Base-by-base conservation (phyloP, 2,888 invertebrate genomes). In the Meghimatium bilineatum region DNA sequence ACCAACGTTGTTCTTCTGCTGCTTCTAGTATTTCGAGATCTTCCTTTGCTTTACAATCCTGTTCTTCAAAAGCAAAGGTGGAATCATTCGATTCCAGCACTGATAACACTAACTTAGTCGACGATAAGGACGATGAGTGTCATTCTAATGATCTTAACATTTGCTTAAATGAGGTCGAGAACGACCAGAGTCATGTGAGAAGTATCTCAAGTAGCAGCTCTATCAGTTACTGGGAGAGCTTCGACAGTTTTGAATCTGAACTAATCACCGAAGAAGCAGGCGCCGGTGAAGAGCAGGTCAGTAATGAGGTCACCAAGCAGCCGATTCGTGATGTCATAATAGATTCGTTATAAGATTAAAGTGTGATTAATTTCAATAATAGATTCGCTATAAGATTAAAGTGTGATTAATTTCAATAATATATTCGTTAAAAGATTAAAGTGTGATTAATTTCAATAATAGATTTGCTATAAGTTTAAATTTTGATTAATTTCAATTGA, bases 111-210 rank as follows among this genome's bases (percentile, higher is more conserved):
- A 66, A 44, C 20, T 32, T 60, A 26, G 38, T 44, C 63, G 29
- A 29, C 10, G 78, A 66, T 29, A 66, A 29, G 32, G 66, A 63
- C 32, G 71, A 52, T 10, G 80, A 71, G 12, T 36, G 23, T 34
- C 80, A 32, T 14, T 71, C 71, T 26, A 44, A 49, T 36, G 81
- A 81, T 29, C 81, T 81, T n/a, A 74, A 81, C 81, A 34, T 29
- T 8, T 81, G 81, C 63, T 81, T 60, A 10, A 74, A 80, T 32
- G 80, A 56, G 26, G 49, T 32, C 0, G 71, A 80, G 34, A 36
- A 32, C 10, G 44, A 71, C 10, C 26, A 36, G 34, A 23, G 20
- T 14, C 32, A n/a, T n/a, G 20, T 34, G 26, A 36, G 49, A 20
- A 56, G 66, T 32, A 26, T 29, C 6, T 78, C 78, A 3, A 67